Percentiles rank a stretch among this genome's conserved stretches.
Conservation (phyloP, 2,113 vertebrate genomes). For the Hypanus sabinus region DNA sequence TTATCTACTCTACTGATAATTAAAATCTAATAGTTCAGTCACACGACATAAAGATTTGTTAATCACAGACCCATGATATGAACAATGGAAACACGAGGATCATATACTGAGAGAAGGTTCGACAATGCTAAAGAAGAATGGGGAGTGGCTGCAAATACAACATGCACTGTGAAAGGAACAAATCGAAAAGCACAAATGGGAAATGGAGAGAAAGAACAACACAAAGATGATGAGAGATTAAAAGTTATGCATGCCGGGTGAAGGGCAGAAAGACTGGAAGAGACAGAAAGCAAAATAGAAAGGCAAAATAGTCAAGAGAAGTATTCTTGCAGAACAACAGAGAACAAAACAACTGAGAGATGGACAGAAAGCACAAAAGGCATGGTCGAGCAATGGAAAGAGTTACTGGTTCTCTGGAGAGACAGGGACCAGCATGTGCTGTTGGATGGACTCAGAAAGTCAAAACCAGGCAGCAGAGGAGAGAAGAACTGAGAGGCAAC, state of each 20-base stretch:
- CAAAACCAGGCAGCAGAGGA: too few relatives aligned
- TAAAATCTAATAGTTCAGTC: too few relatives aligned
- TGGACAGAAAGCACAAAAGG: background rate
- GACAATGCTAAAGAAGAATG: background rate
- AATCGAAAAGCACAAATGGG: background rate
- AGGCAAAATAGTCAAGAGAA: background rate
- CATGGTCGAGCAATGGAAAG: background rate
- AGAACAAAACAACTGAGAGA: background rate
- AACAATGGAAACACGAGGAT: too few relatives aligned
- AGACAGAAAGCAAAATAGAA: background rate
- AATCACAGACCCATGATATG: too few relatives aligned
- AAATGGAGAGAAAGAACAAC: background rate
- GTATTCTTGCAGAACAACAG: background rate
- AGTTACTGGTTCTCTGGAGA: background rate
- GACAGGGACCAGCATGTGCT: too few relatives aligned
- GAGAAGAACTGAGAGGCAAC: too few relatives aligned
- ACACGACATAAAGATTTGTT: too few relatives aligned
- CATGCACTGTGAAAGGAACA: background rate
- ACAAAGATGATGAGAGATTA: background rate
- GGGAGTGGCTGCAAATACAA: background rate
- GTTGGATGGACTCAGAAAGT: too few relatives aligned
- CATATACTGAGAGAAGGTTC: too few relatives aligned
- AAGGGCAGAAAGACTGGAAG: background rate
- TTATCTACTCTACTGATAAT: too few relatives aligned
- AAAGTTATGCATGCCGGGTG: background rate